These are phyloP conservation scores for Cyclina sinensis DNA, from an alignment of 1,140 invertebrate genomes.

Conservation along the genomic window DNA sequence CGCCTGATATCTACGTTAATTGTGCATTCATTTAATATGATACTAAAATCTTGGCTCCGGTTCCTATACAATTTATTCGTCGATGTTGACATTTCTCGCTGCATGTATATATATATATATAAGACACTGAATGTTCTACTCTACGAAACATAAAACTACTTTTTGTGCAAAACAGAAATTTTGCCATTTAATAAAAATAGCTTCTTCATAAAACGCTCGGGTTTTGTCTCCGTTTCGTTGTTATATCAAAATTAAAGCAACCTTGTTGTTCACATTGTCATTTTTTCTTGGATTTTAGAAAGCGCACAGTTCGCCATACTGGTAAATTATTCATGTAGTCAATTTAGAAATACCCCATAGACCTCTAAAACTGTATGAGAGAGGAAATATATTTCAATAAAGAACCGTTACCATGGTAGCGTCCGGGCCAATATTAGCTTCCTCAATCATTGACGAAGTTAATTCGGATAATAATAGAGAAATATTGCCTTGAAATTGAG, in stretches of 20 bases:
- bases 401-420: conserved; percentile 39
- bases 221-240: not conserved
- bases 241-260: not conserved
- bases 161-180: too few relatives aligned
- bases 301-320: not conserved
- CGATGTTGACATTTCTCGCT: too few relatives aligned
- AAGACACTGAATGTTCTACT: too few relatives aligned
- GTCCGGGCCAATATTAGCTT: conserved; percentile 44
- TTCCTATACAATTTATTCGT: too few relatives aligned
- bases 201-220: not conserved
- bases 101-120: too few relatives aligned
- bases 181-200: not conserved
- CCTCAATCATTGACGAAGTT: conserved; percentile 32
- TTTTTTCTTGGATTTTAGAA: not conserved
- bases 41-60: too few relatives aligned
- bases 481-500: conserved; percentile 17
- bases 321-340: conserved; percentile 51
- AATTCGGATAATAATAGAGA: conserved; percentile 55
- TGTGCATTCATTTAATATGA: too few relatives aligned
- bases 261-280: not conserved
- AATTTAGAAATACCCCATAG: conserved; percentile 47
- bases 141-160: too few relatives aligned
- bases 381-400: conserved; percentile 58
- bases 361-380: conserved; percentile 36
- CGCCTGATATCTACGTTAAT: too few relatives aligned